phyloP scores from a whole-genome alignment of 1,140 invertebrate species.

The Drosophila seguyi region DNA sequence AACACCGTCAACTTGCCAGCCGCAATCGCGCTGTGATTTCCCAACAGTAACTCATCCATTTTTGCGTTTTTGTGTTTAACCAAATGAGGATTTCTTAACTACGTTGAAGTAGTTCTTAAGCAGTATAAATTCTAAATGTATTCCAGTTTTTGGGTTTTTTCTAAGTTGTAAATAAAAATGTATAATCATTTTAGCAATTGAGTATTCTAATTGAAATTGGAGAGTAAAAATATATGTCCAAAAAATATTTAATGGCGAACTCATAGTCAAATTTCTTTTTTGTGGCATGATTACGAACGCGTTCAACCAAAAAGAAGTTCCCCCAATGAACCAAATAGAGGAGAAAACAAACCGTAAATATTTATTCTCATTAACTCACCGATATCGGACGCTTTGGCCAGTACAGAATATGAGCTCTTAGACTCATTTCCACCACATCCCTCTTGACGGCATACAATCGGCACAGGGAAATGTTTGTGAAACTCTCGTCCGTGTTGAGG shows the following conservation, averaged over 20 bases:
- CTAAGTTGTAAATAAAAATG: constrained; percentile 1
- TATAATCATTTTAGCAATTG: neutral
- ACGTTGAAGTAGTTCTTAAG: neutral
- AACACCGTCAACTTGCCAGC: neutral
- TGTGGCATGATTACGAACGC: neutral
- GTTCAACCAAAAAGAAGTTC: constrained; percentile 1
- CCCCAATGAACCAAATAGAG: neutral
- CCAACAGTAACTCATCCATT: neutral
- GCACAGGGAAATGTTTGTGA: constrained; percentile 51
- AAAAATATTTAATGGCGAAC: neutral
- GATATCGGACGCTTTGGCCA: constrained; percentile 48
- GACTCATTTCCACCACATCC: constrained; percentile 68
- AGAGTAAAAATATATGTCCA: neutral
- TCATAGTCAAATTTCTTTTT: too few relatives aligned
- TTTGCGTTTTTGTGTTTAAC: neutral
- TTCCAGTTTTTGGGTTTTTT: neutral
- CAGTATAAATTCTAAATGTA: constrained; percentile 12
- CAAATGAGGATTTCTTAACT: neutral
- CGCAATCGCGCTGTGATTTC: neutral
- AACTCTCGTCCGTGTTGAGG: constrained; percentile 46
- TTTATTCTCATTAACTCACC: constrained; percentile 44
- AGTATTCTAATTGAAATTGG: neutral
- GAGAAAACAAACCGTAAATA: neutral
- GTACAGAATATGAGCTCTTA: constrained; percentile 38
- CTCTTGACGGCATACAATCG: constrained; percentile 72